phyloP scores from a whole-genome alignment of 2,797 vertebrate genomes.

The Gastrophryne carolinensis region DNA sequence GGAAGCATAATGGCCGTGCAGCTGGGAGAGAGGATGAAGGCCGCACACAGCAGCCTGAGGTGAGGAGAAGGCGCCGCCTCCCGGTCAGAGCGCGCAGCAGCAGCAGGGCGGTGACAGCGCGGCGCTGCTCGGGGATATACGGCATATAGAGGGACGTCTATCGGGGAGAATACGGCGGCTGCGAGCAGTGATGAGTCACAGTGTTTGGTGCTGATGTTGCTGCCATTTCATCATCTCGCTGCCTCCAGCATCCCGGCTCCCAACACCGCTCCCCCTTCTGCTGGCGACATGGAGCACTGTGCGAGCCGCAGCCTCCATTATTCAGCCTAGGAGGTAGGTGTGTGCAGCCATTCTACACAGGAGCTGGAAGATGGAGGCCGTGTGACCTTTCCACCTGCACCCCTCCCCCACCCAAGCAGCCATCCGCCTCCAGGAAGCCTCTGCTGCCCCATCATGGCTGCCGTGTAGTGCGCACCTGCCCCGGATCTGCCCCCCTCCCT shows the following conservation, averaged over 20 bases:
- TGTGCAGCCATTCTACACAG: neutral
- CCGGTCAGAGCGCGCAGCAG: no score
- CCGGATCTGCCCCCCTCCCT: neutral
- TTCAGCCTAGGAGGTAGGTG: constrained; percentile 1
- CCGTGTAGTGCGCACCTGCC: neutral
- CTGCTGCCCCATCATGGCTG: neutral
- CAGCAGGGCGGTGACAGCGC: neutral
- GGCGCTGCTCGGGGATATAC: constrained; percentile 50
- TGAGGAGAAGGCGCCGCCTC: no score
- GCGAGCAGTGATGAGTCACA: constrained; percentile 88
- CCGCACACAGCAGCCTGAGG: no score
- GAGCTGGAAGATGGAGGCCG: constrained; percentile 18
- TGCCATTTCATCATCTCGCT: constrained; percentile 83
- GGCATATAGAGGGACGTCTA: constrained; percentile 35
- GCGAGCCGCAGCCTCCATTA: neutral
- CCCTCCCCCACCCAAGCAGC: no score
- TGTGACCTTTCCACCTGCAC: neutral
- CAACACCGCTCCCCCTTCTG: neutral
- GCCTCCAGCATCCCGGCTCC: constrained; percentile 48
- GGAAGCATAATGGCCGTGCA: no score
- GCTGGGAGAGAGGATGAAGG: no score
- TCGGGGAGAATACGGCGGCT: constrained; percentile 74
- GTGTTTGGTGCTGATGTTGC: constrained; percentile 80
- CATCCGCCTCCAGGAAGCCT: neutral
- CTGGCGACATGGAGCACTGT: neutral